Percentiles rank a stretch among this genome's conserved stretches.
phyloP scores from a whole-genome alignment of 2,888 invertebrate genomes.

The Temnothorax ravouxi region DNA sequence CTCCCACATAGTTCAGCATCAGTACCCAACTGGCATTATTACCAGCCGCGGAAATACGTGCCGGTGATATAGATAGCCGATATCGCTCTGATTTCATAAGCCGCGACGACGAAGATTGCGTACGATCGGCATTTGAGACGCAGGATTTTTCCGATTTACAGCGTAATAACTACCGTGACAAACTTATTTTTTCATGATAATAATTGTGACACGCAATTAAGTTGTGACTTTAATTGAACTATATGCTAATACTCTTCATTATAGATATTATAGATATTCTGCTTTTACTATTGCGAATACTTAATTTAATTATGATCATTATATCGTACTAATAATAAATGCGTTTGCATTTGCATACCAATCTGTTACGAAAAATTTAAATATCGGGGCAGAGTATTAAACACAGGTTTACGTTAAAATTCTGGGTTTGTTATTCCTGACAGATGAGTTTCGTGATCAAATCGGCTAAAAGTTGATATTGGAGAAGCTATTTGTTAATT shows the following conservation, averaged over 20 bases:
- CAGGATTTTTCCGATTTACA: background rate
- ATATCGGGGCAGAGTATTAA: background rate
- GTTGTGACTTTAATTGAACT: background rate
- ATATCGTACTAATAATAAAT: background rate
- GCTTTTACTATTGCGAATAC: background rate
- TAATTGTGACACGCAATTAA: background rate
- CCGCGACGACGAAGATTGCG: conserved; percentile 35
- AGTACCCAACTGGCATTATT: conserved; percentile 63
- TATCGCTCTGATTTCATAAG: conserved; percentile 39
- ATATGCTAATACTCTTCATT: background rate
- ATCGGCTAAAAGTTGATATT: conserved; percentile 19
- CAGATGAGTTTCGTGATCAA: conserved; percentile 42
- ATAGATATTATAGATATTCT: background rate
- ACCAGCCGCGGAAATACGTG: conserved; percentile 59
- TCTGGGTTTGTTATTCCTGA: background rate
- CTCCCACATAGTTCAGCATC: conserved; percentile 42
- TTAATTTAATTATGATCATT: background rate
- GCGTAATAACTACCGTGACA: background rate
- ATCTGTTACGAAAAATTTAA: conserved; percentile 1
- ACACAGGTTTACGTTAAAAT: background rate
- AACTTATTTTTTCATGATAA: background rate
- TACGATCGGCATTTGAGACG: conserved; percentile 19
- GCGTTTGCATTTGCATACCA: background rate
- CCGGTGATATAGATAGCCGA: conserved; percentile 33
- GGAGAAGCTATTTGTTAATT: conserved; percentile 19